These are phyloP conservation scores for Calycopis cecrops DNA, from an alignment of 1,140 invertebrate genomes.

Conservation along the genomic window DNA sequence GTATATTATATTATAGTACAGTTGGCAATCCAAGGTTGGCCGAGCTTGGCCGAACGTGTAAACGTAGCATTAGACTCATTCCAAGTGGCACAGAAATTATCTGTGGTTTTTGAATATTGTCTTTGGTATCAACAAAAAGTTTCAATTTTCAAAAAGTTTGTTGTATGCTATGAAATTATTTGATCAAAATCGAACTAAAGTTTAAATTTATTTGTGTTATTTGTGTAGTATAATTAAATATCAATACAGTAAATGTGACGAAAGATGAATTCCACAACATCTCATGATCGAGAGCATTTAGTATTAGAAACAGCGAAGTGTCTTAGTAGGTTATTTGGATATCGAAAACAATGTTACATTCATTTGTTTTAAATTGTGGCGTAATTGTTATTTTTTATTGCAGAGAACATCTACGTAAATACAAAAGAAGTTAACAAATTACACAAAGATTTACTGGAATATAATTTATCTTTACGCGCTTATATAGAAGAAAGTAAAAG, in stretches of 20 bases:
- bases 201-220: too few species aligned
- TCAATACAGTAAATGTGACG: slow-evolving; percentile 22
- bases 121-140: too few species aligned
- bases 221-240: neutral
- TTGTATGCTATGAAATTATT: too few species aligned
- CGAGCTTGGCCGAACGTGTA: too few species aligned
- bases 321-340: slow-evolving; percentile 66
- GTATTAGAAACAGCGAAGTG: slow-evolving; percentile 51
- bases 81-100: too few species aligned
- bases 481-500: slow-evolving; percentile 68
- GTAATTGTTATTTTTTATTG: slow-evolving; percentile 35
- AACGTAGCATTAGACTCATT: too few species aligned
- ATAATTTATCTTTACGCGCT: slow-evolving; percentile 57
- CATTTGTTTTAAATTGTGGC: slow-evolving; percentile 40
- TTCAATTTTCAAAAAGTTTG: too few species aligned
- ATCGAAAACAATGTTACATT: slow-evolving; percentile 41
- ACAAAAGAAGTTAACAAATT: slow-evolving; percentile 38
- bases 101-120: too few species aligned
- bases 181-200: too few species aligned
- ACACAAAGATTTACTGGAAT: slow-evolving; percentile 57
- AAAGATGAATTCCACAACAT: slow-evolving; percentile 67
- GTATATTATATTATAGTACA: too few species aligned
- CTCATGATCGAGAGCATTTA: slow-evolving; percentile 55
- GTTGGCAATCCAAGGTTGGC: too few species aligned
- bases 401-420: slow-evolving; percentile 51